A percentile compares a stretch with the other conserved stretches of the same genome.
Evolutionary conservation across 2,888 invertebrate genomes (phyloP).

Genomic region (Melanophora roralis): DNA sequence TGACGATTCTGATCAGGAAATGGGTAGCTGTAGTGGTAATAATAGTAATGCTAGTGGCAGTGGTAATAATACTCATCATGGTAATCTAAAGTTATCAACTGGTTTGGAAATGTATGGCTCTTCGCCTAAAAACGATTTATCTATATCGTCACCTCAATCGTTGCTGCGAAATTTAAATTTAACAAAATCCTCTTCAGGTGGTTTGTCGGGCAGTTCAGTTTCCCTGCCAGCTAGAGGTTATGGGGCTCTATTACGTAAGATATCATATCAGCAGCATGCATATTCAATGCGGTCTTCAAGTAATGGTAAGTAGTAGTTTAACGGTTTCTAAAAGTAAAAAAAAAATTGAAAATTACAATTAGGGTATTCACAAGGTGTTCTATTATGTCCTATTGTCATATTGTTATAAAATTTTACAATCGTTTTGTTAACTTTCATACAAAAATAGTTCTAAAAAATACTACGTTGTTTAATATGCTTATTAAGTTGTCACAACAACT

Average conservation of each 20-base stretch:
- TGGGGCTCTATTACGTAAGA: conserved; percentile 73
- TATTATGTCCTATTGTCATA: no score
- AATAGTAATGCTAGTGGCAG: conserved; percentile 50
- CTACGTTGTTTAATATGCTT: no score
- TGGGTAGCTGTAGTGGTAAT: conserved; percentile 56
- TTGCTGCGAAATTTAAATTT: conserved; percentile 71
- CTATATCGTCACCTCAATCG: conserved; percentile 65
- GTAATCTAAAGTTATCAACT: conserved; percentile 59
- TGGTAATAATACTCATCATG: conserved; percentile 47
- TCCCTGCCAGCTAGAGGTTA: conserved; percentile 74
- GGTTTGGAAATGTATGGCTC: conserved; percentile 69
- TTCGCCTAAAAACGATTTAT: conserved; percentile 68
- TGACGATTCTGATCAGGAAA: conserved; percentile 83
- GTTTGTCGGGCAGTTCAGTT: conserved; percentile 74
- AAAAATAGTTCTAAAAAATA: no score
- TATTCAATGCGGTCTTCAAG: conserved; percentile 73
- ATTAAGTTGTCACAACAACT: no score
- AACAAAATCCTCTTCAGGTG: conserved; percentile 75
- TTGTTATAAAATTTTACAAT: no score
- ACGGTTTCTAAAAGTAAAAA: no score
- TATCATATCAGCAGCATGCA: conserved; percentile 76
- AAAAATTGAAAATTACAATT: no score
- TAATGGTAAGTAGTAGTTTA: conserved; percentile 68
- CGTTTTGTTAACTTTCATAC: no score
- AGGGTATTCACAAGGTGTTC: no score